Base-by-base conservation (phyloP, 2,888 invertebrate genomes). In the Xylota sylvarum region DNA sequence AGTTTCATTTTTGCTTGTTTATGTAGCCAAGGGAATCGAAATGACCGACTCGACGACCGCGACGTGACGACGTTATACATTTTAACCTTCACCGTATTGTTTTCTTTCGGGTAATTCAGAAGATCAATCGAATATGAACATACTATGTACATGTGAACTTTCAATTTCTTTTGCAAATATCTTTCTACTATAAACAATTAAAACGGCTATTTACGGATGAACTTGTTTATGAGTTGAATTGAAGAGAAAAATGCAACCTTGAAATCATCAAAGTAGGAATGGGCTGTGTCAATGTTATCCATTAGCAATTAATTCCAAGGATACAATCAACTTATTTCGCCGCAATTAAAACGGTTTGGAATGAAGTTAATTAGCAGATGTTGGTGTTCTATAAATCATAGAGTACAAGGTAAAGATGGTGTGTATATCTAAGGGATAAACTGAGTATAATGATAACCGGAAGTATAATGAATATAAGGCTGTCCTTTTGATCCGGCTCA, bases 201-300 rank as follows among this genome's bases (percentile, higher is more conserved):
- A n/a, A 60, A 43, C 48, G 62, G 40, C 46, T 77, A 27, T 72
- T 81, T 69, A 56, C 65, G 58, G 58, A 60, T 72, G 30, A 78
- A 65, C 50, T 65, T 83, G 78, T 83, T 83, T 78, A 72, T 60
- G 52, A 72, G 17, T 10, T 40, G 27, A 43, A 56, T 40, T 43
- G 27, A 40, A 48, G 19, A 37, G 37, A 46, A 35, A 27, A 60
- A 72, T 60, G 37, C 4, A 58, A 14, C 83, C 65, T 43, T 72
- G 77, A 32, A 27, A 72, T 50, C 7, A 55, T 81, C 56, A 76
- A 76, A 65, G 77, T 32, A 23, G 37, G 35, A 48, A 69, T 37
- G 56, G 40, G 56, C n/a, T 30, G 67, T 58, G 67, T 69, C 58
- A 69, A 60, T 77, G 60, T n/a, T 69, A 48, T 58, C 40, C 67